Base-by-base conservation (phyloP, 2,888 invertebrate species). In the Microctonus hyperodae region DNA sequence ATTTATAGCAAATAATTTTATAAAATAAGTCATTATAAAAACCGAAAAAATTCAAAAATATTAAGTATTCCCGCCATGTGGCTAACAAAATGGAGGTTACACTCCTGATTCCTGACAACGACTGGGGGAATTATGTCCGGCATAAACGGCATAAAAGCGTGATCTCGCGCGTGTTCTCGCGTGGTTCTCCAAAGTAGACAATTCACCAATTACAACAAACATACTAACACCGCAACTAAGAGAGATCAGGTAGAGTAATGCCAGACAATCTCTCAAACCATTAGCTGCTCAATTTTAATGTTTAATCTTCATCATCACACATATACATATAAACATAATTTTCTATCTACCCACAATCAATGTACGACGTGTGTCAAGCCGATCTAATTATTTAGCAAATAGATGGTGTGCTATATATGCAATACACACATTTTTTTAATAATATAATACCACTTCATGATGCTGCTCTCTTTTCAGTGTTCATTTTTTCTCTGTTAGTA, bases 131-230 rank as follows among this genome's bases (percentile, higher is more conserved):
- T 28, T 37, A 40, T 50, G 61, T 61, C 61, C 61, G 48, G 61
- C 62, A 53, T n/a, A 62, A 62, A 53, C 61, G 48, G 61, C 62
- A 53, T n/a, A 62, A 62, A 53, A 62, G 62, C 51, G 25, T 51
- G 53, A 62, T 62, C 53, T 51, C 51, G 62, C 62, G 59, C 48
- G 59, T 40, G 31, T 60, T 23, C 35, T 61, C 61, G 61, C 61
- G 53, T 53, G 53, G 62, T 51, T 13, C 9, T 7, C 20, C 35
- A 44, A 53, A 28, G 50, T 28, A 33, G 44, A 3, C 28, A 28
- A 28, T 28, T n/a, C n/a, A n/a, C n/a, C n/a, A n/a, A n/a, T n/a
- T n/a, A n/a, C n/a, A n/a, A n/a, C n/a, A n/a, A n/a, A n/a, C n/a
- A n/a, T n/a, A n/a, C n/a, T n/a, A n/a, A n/a, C n/a, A n/a, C n/a